Base-by-base conservation (phyloP, 2,797 vertebrate genomes). In the Cirrhinus molitorella region DNA sequence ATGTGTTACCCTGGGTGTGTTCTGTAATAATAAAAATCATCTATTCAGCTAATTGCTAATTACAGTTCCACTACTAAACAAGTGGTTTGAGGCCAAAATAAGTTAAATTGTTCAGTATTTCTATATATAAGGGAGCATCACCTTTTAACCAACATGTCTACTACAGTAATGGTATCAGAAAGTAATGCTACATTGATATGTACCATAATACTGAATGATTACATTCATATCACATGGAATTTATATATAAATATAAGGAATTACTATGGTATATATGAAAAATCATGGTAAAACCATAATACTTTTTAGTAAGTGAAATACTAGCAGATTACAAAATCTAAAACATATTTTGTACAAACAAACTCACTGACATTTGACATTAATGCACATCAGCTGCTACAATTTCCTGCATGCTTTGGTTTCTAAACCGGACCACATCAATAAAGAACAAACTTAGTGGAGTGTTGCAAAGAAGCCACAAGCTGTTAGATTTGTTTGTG, bases 401-500 rank as follows among this genome's bases (percentile, higher is more conserved):
- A 37, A n/a, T 37, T 31, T 13, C 28, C 49, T 13, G 4, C 21
- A 43, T 2, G 12, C 31, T 74, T 76, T 76, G 21, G 55, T 57
- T 6, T 25, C 9, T 31, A 16, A 80, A 43, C 6, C 34, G 2
- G 67, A 34, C 49, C 55, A 21, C 34, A 53, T 76, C 17, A 37
- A 34, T 68, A 59, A 65, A 7, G 7, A 40, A 78, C 34, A 31
- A 75, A 23, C 13, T 37, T 16, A 23, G 40, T 25, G 49, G 72
- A 40, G 23, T 61, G 75, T 76, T 34, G 28, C 47, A 59, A 75
- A 82, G 8, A 68, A 63, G 40, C 31, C 19, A 67, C 43, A 61
- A 47, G 72, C 76, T 53, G 4, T 19, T 65, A 16, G 40, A 63
- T 16, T 31, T 59, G 16, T 13, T 19, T 28, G 7, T 14, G 10